Evolutionary conservation across 2,797 vertebrate genomes (phyloP), one percentile per base, ranked within the genome.

Genomic region (Geotrypetes seraphini): DNA sequence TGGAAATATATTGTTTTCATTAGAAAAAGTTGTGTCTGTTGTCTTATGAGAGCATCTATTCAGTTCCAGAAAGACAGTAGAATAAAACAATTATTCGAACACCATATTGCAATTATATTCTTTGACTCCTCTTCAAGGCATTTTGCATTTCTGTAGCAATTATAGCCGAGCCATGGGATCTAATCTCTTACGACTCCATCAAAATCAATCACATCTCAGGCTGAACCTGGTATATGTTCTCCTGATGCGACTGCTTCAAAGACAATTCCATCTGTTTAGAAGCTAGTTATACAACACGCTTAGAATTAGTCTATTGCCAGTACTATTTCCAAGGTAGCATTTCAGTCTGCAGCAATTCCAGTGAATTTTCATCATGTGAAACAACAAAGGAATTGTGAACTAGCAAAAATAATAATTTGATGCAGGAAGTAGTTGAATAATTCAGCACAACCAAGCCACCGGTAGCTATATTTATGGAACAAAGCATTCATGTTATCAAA

Each of bases 1-100:
- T 12, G 43, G 39, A 50, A 46, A 57, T 47, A 26, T 28, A 53
- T 31, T 40, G 34, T 40, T 60, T 59, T 67, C 46, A 56, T 65
- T 61, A 65, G 14, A 39, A 25, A 47, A 53, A 45, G 5, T 17
- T 23, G 20, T 43, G 48, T 24, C 23, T 43, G 36, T 24, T 26
- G 13, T 33, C 12, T 45, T 43, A 48, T 47, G 39, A 61, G 57
- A 55, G 33, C 46, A 14, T 32, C 20, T 40, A 31, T 44, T 38
- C 57, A 59, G 51, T 39, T 43, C 35, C 21, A 20, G 29, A 31
- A 39, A 52, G 30, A 17, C 35, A 43, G 21, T 36, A 59, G 55
- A 51, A 3, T 11, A 47, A 25, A 24, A 43, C 9, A 47, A 51
- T 16, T 39, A 42, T 39, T 59, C 25, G 28, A 45, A 31, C 39